Percentiles rank a stretch among this genome's conserved stretches.
phyloP scores from a whole-genome alignment of 2,888 invertebrate species.

The Lysandra coridon region DNA sequence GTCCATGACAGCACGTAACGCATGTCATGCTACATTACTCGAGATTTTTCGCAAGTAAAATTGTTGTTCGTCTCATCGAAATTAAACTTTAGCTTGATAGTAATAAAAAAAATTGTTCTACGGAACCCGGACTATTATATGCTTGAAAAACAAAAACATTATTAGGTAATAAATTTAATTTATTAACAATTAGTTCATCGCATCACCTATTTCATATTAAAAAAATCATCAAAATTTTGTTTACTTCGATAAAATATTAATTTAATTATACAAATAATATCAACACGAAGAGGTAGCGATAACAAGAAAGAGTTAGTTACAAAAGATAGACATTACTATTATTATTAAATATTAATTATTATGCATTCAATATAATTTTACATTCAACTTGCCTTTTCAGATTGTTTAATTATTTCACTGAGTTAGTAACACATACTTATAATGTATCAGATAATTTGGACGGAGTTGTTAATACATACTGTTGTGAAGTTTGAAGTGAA shows the following conservation, averaged over 20 bases:
- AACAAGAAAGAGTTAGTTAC: slow-evolving; percentile 75
- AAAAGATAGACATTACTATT: slow-evolving; percentile 50
- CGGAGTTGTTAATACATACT: slow-evolving; percentile 19
- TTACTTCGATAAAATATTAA: slow-evolving; percentile 39
- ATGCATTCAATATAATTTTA: slow-evolving; percentile 32
- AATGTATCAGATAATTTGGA: slow-evolving; percentile 1
- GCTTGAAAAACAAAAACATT: slow-evolving; percentile 47
- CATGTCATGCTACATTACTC: too few species aligned
- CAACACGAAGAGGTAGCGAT: slow-evolving; percentile 49
- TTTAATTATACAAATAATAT: slow-evolving; percentile 39
- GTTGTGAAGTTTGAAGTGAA: neutral
- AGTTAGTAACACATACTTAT: slow-evolving; percentile 3
- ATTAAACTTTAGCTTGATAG: too few species aligned
- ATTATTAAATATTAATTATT: slow-evolving; percentile 35
- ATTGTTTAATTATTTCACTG: neutral
- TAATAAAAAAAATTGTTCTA: too few species aligned
- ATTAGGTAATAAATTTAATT: slow-evolving; percentile 66
- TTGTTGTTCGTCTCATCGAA: too few species aligned
- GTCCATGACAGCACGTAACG: too few species aligned
- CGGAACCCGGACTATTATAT: too few species aligned
- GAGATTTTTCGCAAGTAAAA: too few species aligned
- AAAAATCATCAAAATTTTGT: neutral
- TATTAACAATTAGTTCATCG: slow-evolving; percentile 76
- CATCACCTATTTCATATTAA: slow-evolving; percentile 22
- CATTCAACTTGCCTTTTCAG: neutral